Evolutionary conservation across 2,797 vertebrate species (phyloP), one percentile per base, ranked within the genome.

Genomic region (Parotocinclus haroldoi): DNA sequence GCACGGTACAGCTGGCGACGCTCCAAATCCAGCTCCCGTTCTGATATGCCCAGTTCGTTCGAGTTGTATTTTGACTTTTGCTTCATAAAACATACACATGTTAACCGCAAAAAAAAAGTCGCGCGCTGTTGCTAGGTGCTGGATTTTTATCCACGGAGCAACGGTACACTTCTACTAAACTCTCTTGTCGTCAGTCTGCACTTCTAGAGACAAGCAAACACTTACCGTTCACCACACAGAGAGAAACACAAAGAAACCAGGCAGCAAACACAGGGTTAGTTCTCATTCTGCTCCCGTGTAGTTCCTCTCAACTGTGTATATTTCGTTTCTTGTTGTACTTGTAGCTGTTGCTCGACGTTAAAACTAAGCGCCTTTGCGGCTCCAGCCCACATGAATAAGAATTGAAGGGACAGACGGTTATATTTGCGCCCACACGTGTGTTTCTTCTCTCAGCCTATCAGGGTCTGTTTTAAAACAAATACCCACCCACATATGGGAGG

Each of bases 351-450:
- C 57, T 71, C 66, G 9, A 12, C 7, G 19, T 44, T 13, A 56
- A 52, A 19, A 18, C 56, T 46, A 48, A 38, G 38, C 27, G 27
- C 19, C 60, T 62, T 69, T 44, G 45, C 50, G 63, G 61, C 69
- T 74, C 39, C 50, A 13, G 50, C 27, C 44, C 63, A 63, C 16
- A 67, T 66, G 64, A 69, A 51, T 44, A 39, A 18, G 16, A 18
- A 17, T 45, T 36, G 53, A 53, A 66, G 39, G 55, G 71, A 68
- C 37, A 72, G 76, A 74, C 76, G 49, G 73, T 71, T 60, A 60
- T 61, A 45, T 66, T 70, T 71, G 74, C 69, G 62, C 55, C 59
- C 83, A 78, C 88, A 88, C 84, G 88, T 88, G 88, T 79, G 68
- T 74, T 27, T 69, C 56, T 7, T 70, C 76, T 72, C 39, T 69